These are phyloP conservation scores for Notospermus geniculatus DNA, from an alignment of 1,140 invertebrate species.

Conservation along the genomic window DNA sequence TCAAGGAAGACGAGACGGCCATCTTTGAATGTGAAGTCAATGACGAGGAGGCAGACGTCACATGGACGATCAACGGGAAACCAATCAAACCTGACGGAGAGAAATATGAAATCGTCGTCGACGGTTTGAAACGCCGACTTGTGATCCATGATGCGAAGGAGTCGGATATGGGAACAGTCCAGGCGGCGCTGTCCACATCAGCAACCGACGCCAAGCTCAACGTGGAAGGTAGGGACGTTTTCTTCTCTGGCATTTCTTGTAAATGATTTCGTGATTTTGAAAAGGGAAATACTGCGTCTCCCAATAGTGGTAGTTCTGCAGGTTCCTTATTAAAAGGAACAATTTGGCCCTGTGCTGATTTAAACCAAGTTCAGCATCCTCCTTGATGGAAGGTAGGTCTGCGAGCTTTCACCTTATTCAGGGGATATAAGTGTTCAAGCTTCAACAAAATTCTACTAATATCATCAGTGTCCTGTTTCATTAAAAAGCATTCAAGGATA, in stretches of 20 bases:
- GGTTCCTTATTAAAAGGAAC: no score
- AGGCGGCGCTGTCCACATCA: slow-evolving; percentile 8
- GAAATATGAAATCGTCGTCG: slow-evolving; percentile 39
- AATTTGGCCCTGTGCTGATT: no score
- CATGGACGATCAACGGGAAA: slow-evolving; percentile 56
- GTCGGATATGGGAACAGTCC: slow-evolving; percentile 10
- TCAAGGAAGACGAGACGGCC: slow-evolving; percentile 64
- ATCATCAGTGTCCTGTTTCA: no score
- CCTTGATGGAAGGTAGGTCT: no score
- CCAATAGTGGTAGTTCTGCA: no score
- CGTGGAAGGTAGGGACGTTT: slow-evolving; percentile 11
- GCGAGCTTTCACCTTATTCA: no score
- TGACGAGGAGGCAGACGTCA: slow-evolving; percentile 51
- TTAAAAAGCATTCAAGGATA: no score
- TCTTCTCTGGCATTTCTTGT: neutral
- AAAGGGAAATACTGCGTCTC: no score
- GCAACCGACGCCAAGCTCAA: slow-evolving; percentile 13
- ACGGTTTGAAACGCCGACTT: slow-evolving; percentile 17
- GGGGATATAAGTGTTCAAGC: no score
- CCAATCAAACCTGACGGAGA: slow-evolving; percentile 30
- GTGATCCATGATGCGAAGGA: slow-evolving; percentile 3
- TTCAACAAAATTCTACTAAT: no score
- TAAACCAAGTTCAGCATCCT: no score
- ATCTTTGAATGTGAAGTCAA: slow-evolving; percentile 56
- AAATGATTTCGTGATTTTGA: no score